These are phyloP conservation scores for Chrosomus eos DNA, from an alignment of 2,797 vertebrate genomes.

Conservation along the genomic window DNA sequence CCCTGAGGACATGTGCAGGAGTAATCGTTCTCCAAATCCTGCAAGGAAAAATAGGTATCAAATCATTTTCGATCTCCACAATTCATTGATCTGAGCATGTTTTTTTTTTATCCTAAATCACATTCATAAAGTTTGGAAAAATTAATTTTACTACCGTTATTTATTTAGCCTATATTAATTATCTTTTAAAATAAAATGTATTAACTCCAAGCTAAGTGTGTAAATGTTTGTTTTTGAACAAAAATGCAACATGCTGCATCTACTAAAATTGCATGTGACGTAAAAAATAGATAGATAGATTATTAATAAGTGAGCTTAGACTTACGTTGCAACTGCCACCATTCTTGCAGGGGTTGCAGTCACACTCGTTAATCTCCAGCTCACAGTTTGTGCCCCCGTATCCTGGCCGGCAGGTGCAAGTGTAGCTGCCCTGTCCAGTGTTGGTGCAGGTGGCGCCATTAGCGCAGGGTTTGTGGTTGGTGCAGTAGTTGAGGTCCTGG, in stretches of 20 bases:
- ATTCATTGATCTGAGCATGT: background rate
- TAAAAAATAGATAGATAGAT: too few species aligned
- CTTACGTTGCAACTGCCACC: conserved; percentile 94
- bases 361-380: conserved; percentile 91
- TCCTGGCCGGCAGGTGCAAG: conserved; percentile 91
- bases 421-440: conserved; percentile 96
- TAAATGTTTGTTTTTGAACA: background rate
- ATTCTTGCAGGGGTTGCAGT: conserved; percentile 93
- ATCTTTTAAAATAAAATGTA: background rate
- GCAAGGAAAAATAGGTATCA: conserved; percentile 42
- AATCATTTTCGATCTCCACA: conserved; percentile 25
- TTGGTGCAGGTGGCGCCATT: conserved; percentile 97
- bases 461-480: conserved; percentile 93
- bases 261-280: too few species aligned
- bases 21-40: conserved; percentile 90
- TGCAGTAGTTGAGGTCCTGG: conserved; percentile 99
- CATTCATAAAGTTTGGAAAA: background rate
- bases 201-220: background rate
- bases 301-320: background rate
- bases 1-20: conserved; percentile 88
- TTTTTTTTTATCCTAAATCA: background rate
- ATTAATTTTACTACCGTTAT: background rate
- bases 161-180: too few species aligned
- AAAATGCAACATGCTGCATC: background rate
- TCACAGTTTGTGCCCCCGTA: conserved; percentile 92